Conservation (phyloP, 2,797 vertebrate genomes). For the Harpagifer antarcticus region DNA sequence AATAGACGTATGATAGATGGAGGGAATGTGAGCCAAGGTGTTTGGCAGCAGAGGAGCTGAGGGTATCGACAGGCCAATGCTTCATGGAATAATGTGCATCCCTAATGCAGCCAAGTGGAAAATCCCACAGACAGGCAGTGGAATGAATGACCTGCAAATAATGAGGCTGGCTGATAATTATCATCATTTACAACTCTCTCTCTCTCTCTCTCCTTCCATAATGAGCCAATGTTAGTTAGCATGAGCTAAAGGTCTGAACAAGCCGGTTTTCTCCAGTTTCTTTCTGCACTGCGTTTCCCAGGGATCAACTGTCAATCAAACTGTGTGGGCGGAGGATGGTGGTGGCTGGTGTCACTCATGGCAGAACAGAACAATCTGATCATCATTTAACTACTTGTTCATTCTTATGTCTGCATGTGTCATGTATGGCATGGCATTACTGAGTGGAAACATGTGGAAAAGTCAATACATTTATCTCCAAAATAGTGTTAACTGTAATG, state of each 20-base stretch:
- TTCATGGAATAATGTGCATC: slow-evolving; percentile 45
- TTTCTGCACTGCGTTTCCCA: slow-evolving; percentile 8
- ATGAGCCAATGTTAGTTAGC: slow-evolving; percentile 12
- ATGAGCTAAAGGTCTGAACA: slow-evolving; percentile 29
- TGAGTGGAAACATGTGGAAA: no score
- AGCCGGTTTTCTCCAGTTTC: slow-evolving; percentile 10
- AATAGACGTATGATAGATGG: slow-evolving; percentile 41
- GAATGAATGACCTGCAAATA: slow-evolving; percentile 36
- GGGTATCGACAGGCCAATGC: slow-evolving; percentile 31
- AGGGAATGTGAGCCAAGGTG: slow-evolving; percentile 31
- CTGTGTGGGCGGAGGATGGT: slow-evolving; percentile 25
- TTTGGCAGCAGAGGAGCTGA: slow-evolving; percentile 46
- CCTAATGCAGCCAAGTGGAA: slow-evolving; percentile 26
- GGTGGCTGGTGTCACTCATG: no score
- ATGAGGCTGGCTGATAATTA: slow-evolving; percentile 37
- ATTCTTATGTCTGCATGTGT: no score
- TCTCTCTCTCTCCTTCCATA: background rate
- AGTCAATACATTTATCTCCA: no score
- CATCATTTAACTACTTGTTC: no score
- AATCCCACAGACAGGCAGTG: slow-evolving; percentile 7
- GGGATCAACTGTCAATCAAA: slow-evolving; percentile 47
- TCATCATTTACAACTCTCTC: slow-evolving; percentile 13
- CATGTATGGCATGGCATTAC: no score
- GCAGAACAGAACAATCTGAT: no score
- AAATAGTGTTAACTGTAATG: no score